These are phyloP conservation scores for Batillaria attramentaria DNA, from an alignment of 1,140 invertebrate species.

Conservation along the genomic window DNA sequence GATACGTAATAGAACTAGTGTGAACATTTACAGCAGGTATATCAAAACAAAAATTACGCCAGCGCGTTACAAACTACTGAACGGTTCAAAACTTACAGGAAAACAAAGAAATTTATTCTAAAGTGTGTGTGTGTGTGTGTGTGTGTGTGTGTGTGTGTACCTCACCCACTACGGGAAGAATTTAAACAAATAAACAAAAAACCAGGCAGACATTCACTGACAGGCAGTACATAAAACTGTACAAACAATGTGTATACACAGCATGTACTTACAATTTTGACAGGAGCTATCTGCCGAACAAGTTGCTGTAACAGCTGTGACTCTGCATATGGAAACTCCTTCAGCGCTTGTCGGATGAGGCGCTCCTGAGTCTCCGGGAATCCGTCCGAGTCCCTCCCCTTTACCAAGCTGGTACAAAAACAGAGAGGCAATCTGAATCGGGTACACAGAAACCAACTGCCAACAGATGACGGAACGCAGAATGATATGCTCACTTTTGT, in stretches of 20 bases:
- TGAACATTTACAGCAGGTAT: no score
- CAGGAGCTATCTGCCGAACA: conserved; percentile 82
- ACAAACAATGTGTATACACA: not conserved
- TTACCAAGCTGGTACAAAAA: conserved; percentile 58
- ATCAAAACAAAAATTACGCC: no score
- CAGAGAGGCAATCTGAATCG: no score
- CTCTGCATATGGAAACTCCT: conserved; percentile 87
- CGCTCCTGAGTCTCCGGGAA: conserved; percentile 81
- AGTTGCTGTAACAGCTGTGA: conserved; percentile 75
- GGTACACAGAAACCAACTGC: no score
- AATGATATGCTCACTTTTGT: no score
- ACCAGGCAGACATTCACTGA: not conserved
- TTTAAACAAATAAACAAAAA: not conserved
- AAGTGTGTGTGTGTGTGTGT: no score
- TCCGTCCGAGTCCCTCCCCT: conserved; percentile 81
- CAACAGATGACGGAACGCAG: no score
- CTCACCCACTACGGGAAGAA: no score
- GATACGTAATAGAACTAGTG: no score
- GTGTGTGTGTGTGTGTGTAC: not conserved
- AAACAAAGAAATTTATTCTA: no score
- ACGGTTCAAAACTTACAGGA: not conserved
- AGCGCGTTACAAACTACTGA: not conserved
- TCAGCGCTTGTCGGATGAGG: conserved; percentile 86
- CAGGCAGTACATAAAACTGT: not conserved
- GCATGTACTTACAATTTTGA: conserved; percentile 74